Evolutionary conservation across 2,888 invertebrate species (phyloP).

Genomic region (Phortica magna): DNA sequence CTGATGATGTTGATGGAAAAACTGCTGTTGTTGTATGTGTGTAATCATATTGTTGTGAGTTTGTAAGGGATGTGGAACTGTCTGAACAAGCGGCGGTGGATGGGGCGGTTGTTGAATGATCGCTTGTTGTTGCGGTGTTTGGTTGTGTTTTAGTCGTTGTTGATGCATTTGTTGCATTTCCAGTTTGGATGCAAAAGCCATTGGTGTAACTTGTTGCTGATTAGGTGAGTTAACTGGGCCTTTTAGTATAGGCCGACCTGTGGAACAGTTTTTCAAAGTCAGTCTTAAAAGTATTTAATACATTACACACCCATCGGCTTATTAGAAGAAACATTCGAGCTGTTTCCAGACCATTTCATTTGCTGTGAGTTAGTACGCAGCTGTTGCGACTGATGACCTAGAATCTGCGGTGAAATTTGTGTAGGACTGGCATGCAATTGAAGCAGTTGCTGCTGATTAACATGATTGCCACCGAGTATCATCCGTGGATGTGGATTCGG

Average conservation of each 20-base stretch:
- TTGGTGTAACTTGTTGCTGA: slow-evolving; percentile 52
- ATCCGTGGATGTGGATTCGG: slow-evolving; percentile 66
- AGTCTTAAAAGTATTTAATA: background rate
- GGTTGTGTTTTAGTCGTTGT: slow-evolving; percentile 56
- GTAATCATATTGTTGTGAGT: slow-evolving; percentile 59
- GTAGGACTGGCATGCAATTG: slow-evolving; percentile 52
- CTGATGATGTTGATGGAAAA: slow-evolving; percentile 65
- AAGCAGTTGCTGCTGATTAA: slow-evolving; percentile 50
- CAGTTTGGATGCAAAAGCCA: slow-evolving; percentile 62
- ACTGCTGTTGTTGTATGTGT: slow-evolving; percentile 71
- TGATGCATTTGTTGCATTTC: slow-evolving; percentile 72
- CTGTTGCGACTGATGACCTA: slow-evolving; percentile 48
- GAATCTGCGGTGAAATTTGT: slow-evolving; percentile 60
- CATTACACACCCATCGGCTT: slow-evolving; percentile 66
- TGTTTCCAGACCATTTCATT: slow-evolving; percentile 52
- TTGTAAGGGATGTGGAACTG: slow-evolving; percentile 55
- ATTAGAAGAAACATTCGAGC: slow-evolving; percentile 47
- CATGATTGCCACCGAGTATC: slow-evolving; percentile 73
- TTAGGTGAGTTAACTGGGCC: slow-evolving; percentile 58
- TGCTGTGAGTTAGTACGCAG: slow-evolving; percentile 50
- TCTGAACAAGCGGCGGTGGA: slow-evolving; percentile 46
- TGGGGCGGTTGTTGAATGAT: slow-evolving; percentile 50
- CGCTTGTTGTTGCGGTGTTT: slow-evolving; percentile 52
- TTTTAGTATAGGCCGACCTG: slow-evolving; percentile 77
- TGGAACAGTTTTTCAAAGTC: slow-evolving; percentile 3